These are phyloP conservation scores for Drosophila maculinotata DNA, from an alignment of 2,888 invertebrate species.

Conservation along the genomic window DNA sequence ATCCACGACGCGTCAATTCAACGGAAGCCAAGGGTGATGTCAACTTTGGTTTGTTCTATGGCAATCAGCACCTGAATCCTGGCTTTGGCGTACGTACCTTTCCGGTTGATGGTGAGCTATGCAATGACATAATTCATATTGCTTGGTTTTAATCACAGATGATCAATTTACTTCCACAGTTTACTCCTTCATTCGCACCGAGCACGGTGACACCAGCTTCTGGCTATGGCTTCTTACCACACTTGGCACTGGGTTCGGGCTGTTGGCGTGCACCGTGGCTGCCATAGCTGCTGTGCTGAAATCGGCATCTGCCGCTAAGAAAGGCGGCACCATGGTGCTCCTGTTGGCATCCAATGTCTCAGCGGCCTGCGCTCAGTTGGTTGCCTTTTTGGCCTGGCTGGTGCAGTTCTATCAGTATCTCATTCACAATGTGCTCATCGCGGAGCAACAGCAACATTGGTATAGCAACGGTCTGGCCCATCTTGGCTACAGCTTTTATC, in stretches of 20 bases:
- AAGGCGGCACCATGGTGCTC: constrained; percentile 82
- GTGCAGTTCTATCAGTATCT: constrained; percentile 93
- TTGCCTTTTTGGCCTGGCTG: constrained; percentile 92
- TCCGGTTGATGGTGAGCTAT: constrained; percentile 90
- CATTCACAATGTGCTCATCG: constrained; percentile 92
- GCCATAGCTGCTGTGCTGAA: constrained; percentile 84
- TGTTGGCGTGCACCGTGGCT: constrained; percentile 83
- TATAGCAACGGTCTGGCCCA: constrained; percentile 92
- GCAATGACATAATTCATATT: too few relatives aligned
- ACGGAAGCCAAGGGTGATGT: constrained; percentile 88
- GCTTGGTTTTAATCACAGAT: too few relatives aligned
- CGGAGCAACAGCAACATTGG: constrained; percentile 93
- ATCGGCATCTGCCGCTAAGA: constrained; percentile 84
- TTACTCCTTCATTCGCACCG: constrained; percentile 80
- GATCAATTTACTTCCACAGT: constrained; percentile 61
- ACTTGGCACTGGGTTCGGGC: constrained; percentile 84
- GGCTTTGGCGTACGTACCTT: constrained; percentile 92
- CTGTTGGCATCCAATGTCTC: constrained; percentile 83
- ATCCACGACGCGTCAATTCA: constrained; percentile 86
- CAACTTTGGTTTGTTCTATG: constrained; percentile 94
- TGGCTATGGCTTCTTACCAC: constrained; percentile 84
- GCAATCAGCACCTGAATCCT: constrained; percentile 92
- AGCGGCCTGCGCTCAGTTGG: constrained; percentile 90
- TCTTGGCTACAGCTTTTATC: constrained; percentile 94
- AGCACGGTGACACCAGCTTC: constrained; percentile 83